Conservation (phyloP, 2,888 invertebrate species). For the Liposcelis brunnea region DNA sequence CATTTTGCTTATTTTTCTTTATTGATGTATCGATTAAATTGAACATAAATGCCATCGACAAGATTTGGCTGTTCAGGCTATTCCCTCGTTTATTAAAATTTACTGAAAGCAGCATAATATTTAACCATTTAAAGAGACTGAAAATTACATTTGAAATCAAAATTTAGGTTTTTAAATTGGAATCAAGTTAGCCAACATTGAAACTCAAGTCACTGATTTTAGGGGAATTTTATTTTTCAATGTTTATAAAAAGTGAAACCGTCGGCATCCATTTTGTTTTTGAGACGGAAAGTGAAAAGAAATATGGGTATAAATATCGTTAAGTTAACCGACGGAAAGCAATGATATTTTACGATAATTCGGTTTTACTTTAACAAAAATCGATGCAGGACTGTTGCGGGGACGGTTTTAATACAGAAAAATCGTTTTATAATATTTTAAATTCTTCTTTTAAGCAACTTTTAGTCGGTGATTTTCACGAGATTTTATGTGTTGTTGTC, state of each 20-base stretch:
- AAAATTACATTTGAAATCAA: too few relatives aligned
- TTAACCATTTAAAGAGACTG: too few relatives aligned
- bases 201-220: too few relatives aligned
- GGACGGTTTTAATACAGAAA: background rate
- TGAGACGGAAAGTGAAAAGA: conserved; percentile 8
- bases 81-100: too few relatives aligned
- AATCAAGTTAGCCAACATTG: too few relatives aligned
- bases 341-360: conserved; percentile 4
- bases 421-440: conserved; percentile 4
- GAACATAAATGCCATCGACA: too few relatives aligned
- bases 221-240: background rate
- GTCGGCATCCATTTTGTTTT: conserved; percentile 6
- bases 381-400: conserved; percentile 7
- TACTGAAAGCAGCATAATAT: too few relatives aligned
- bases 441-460: background rate
- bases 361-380: background rate
- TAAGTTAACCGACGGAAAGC: background rate
- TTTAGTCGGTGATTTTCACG: conserved; percentile 7
- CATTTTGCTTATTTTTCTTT: too few relatives aligned
- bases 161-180: too few relatives aligned
- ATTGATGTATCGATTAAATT: too few relatives aligned
- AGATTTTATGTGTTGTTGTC: conserved; percentile 2
- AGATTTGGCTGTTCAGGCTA: too few relatives aligned
- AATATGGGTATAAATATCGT: background rate
- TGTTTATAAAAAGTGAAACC: conserved; percentile 6